Conservation (phyloP, 2,797 vertebrate species). For the Apogon hyalosoma region DNA sequence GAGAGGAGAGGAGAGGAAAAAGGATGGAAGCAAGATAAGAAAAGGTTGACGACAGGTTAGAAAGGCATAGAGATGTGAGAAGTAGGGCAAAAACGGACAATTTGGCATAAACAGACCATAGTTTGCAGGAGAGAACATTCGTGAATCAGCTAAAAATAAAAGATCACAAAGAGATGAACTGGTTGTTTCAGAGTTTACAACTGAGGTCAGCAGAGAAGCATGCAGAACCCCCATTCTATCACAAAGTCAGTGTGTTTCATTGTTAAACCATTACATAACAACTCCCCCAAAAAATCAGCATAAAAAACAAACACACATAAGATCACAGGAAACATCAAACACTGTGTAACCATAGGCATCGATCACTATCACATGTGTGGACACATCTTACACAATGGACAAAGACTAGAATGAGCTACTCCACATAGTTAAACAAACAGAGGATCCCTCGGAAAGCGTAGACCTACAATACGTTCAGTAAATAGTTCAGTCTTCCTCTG, state of each 20-base stretch:
- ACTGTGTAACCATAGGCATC: not conserved
- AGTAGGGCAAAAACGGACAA: not conserved
- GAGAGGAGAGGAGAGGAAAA: not conserved
- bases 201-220: conserved; percentile 4
- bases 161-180: conserved; percentile 22
- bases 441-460: no score
- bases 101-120: not conserved
- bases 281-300: no score
- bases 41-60: not conserved
- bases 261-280: no score
- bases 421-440: no score
- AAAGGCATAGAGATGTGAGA: not conserved
- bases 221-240: not conserved
- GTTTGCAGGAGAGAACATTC: conserved; percentile 30
- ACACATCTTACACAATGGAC: not conserved
- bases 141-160: conserved; percentile 24
- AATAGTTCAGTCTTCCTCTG: no score
- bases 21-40: not conserved
- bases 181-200: conserved; percentile 1
- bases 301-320: no score
- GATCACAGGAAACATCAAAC: not conserved
- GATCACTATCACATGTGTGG: not conserved
- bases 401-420: no score
- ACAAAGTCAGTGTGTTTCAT: not conserved
- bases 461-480: no score